Percentiles rank a stretch among this genome's conserved stretches.
Conservation (phyloP, 2,113 vertebrate species). For the Alligator sinensis region DNA sequence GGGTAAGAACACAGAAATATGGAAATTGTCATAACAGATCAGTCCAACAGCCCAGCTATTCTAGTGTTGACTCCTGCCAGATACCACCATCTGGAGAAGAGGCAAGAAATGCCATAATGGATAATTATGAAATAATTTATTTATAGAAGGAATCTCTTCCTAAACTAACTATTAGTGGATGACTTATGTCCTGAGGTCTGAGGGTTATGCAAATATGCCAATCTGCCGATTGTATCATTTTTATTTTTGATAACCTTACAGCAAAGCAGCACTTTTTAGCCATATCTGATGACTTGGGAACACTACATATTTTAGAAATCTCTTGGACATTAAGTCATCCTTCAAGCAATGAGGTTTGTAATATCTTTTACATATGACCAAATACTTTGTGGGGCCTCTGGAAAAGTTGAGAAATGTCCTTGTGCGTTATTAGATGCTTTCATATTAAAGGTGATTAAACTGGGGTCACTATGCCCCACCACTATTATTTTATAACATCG, state of each 20-base stretch:
- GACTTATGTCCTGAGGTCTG: not conserved
- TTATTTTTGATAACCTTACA: slow-evolving; percentile 65
- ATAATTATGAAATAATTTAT: not conserved
- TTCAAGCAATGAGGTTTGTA: slow-evolving; percentile 85
- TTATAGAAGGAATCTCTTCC: not conserved
- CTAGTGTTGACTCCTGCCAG: not conserved
- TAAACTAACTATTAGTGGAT: not conserved
- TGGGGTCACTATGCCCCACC: not conserved
- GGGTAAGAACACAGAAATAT: not conserved
- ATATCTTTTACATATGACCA: slow-evolving; percentile 9
- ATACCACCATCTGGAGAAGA: not conserved
- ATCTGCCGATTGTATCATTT: not conserved
- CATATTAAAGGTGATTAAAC: not conserved
- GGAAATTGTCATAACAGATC: not conserved
- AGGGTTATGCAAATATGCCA: not conserved
- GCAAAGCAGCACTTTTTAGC: slow-evolving; percentile 91
- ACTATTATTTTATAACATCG: not conserved
- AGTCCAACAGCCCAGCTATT: not conserved
- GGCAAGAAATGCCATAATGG: not conserved
- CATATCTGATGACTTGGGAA: slow-evolving; percentile 85
- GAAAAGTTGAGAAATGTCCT: not conserved
- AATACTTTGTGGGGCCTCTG: not conserved
- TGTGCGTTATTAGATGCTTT: not conserved
- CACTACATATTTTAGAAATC: slow-evolving; percentile 88
- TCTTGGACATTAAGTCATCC: slow-evolving; percentile 82